A percentile compares a stretch with the other conserved stretches of the same genome.
Conservation (phyloP, 2,888 invertebrate species). For the Abrostola triplasia region DNA sequence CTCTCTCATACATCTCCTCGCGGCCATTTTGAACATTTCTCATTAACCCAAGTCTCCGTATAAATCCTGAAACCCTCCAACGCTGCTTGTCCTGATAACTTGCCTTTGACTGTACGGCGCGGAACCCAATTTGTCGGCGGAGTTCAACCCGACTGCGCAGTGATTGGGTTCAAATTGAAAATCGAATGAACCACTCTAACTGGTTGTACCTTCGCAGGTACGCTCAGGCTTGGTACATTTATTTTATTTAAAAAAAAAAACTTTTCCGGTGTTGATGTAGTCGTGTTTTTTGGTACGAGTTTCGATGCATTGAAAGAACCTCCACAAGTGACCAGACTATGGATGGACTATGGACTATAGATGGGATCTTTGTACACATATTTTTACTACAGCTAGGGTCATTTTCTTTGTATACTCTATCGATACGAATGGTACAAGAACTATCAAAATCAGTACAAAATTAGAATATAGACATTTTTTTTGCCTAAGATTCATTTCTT, state of each 20-base stretch:
- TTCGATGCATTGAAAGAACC: too few relatives aligned
- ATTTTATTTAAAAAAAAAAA: slow-evolving; percentile 44
- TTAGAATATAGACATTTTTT: too few relatives aligned
- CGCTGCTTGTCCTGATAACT: slow-evolving; percentile 27
- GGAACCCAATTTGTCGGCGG: slow-evolving; percentile 59
- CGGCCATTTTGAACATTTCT: not conserved
- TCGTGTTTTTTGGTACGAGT: not conserved
- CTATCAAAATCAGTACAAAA: too few relatives aligned
- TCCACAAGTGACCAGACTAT: too few relatives aligned
- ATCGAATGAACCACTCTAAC: slow-evolving; percentile 61
- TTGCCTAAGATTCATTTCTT: too few relatives aligned
- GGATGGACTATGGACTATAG: too few relatives aligned
- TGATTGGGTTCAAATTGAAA: slow-evolving; percentile 71
- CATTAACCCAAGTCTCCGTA: slow-evolving; percentile 26
- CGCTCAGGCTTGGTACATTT: slow-evolving; percentile 28
- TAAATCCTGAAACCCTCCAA: slow-evolving; percentile 11
- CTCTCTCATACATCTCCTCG: not conserved
- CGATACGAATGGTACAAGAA: too few relatives aligned
- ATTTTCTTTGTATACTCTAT: too few relatives aligned
- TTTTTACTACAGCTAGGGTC: too few relatives aligned
- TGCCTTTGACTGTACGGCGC: slow-evolving; percentile 42
- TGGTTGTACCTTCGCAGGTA: slow-evolving; percentile 47
- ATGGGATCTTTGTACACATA: too few relatives aligned
- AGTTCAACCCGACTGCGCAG: slow-evolving; percentile 57
- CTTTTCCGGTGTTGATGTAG: too few relatives aligned